These are phyloP conservation scores for Tetramorium parvispinum DNA, from an alignment of 1,140 invertebrate species.

Conservation along the genomic window DNA sequence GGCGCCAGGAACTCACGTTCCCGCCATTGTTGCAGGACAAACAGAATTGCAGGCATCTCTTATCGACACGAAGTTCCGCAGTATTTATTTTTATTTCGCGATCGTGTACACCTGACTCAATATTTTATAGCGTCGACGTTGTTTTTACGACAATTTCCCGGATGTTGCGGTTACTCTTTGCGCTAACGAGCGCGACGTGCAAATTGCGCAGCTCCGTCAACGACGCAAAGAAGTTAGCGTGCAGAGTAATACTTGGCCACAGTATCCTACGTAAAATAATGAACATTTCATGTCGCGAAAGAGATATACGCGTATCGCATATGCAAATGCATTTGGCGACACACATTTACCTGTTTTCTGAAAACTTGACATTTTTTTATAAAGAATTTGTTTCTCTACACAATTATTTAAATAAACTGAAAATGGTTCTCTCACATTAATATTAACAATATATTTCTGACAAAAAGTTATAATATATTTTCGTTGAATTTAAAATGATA, in stretches of 20 bases:
- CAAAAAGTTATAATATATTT: not conserved
- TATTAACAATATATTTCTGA: not conserved
- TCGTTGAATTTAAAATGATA: not conserved
- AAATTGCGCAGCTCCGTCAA: slow-evolving; percentile 26
- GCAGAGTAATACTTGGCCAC: not conserved
- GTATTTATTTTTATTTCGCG: slow-evolving; percentile 41
- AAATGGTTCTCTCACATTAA: not conserved
- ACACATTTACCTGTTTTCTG: not conserved
- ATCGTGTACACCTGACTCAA: slow-evolving; percentile 15
- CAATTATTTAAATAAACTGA: not conserved
- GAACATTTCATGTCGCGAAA: not conserved
- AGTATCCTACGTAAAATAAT: slow-evolving; percentile 18
- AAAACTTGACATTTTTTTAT: slow-evolving; percentile 4
- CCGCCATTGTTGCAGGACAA: slow-evolving; percentile 8
- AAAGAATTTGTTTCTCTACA: not conserved
- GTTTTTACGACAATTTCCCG: slow-evolving; percentile 20
- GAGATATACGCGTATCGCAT: not conserved
- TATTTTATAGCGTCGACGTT: slow-evolving; percentile 15
- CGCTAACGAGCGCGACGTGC: slow-evolving; percentile 12
- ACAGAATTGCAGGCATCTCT: not conserved
- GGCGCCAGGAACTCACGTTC: not conserved
- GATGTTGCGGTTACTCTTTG: slow-evolving; percentile 10
- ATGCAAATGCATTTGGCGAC: slow-evolving; percentile 29
- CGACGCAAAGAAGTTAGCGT: slow-evolving; percentile 25
- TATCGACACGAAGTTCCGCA: not conserved